Evolutionary conservation across 2,797 vertebrate genomes (phyloP), one percentile per base, ranked within the genome.

Genomic region (Perodicticus potto): DNA sequence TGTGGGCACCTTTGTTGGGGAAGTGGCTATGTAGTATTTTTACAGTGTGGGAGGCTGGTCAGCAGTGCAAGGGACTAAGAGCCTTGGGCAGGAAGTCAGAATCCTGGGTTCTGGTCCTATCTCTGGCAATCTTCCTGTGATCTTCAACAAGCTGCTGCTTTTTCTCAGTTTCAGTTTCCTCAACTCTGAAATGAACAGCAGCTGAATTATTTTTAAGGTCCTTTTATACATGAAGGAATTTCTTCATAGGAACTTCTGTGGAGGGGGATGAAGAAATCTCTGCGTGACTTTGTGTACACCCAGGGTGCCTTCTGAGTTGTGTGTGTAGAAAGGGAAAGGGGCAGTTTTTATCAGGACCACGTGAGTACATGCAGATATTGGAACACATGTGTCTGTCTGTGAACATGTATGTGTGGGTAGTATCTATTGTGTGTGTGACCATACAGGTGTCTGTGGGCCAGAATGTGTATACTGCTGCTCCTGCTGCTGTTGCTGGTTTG

Each of bases 191-290:
- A 91, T 53, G 83, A 95, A 83, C 43, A 84, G 67, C n/a, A 27
- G 90, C 91, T 91, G 83, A 73, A 40, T 94, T 67, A 86, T 93
- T 67, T 59, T 72, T 91, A 88, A 80, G 34, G 49, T 72, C 16
- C 55, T 85, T 97, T 88, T 86, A 89, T 32, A 90, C 13, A 8
- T 67, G 49, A 89, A 95, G 84, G 69, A 89, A 87, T 93, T 89
- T 97, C 45, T 74, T 83, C 59, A 49, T 29, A 94, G 45, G 57
- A 69, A 67, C 93, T 86, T 97, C 91, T 94, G 40, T 85, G 69
- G 92, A 61, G 23, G 40, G 34, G 29, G 37, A n/a, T n/a, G 37
- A 34, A 32, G 78, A 76, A 32, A 65, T 72, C 57, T 88, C 80
- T 86, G 25, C 88, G 43, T 91, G n/a, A 61, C 63, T 94, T 32